These are phyloP conservation scores for Pachypeltis micranthus DNA, from an alignment of 1,140 invertebrate species.

Conservation along the genomic window DNA sequence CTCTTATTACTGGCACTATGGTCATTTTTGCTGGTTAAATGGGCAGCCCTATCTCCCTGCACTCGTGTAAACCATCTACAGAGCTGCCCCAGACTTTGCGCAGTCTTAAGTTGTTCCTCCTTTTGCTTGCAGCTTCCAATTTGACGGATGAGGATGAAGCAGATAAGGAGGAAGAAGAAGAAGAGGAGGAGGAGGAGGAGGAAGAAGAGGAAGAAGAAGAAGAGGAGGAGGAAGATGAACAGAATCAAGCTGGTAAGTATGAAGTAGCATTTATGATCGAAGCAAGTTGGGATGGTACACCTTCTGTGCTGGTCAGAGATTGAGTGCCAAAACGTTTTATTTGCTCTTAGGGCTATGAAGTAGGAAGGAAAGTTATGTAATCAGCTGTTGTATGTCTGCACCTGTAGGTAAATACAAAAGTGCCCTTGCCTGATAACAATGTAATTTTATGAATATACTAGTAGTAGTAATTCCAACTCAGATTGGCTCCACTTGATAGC, in stretches of 20 bases:
- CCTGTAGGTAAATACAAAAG: neutral
- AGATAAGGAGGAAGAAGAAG: neutral
- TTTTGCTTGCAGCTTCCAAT: neutral
- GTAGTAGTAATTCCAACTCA: no score
- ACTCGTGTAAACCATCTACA: neutral
- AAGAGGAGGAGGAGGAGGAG: neutral
- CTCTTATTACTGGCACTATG: no score
- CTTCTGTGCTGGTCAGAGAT: no score
- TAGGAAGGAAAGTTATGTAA: neutral
- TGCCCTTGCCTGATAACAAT: neutral
- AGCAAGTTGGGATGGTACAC: neutral
- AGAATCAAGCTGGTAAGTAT: neutral
- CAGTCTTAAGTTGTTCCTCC: no score
- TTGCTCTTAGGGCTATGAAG: neutral
- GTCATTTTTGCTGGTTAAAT: no score
- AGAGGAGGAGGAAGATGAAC: neutral
- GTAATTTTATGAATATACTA: no score
- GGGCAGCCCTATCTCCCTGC: neutral
- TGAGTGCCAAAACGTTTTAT: neutral
- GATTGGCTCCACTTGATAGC: no score
- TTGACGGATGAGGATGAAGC: neutral
- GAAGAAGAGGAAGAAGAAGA: neutral
- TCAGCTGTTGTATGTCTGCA: neutral
- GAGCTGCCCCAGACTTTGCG: no score
- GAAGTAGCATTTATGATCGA: neutral